These are phyloP conservation scores for Patiria pectinifera DNA, from an alignment of 53 echinoderm and acorn worm species.

Conservation along the genomic window DNA sequence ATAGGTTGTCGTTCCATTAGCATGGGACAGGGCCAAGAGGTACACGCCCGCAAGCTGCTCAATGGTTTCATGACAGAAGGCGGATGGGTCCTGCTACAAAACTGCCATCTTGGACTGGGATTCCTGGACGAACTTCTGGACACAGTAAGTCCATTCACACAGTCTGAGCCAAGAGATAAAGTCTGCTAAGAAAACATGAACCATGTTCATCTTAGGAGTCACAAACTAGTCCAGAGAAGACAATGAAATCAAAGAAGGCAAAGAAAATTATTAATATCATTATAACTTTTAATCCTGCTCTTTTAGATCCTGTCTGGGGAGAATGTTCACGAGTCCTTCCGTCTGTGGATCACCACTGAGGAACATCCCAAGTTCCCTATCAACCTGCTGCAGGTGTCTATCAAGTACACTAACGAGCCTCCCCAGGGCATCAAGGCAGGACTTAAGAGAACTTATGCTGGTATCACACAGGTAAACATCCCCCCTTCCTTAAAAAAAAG, in stretches of 20 bases:
- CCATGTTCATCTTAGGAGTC: not conserved
- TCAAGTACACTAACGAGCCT: conserved; percentile 99
- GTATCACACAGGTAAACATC: conserved; percentile 84
- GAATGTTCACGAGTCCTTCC: conserved; percentile 86
- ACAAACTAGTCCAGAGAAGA: not conserved
- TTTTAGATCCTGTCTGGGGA: conserved; percentile 63
- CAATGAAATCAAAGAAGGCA: not conserved
- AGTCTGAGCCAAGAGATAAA: too few species aligned
- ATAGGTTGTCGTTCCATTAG: conserved; percentile 96
- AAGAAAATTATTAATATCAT: not conserved
- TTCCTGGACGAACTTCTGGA: conserved; percentile 98
- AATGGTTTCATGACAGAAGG: conserved; percentile 88
- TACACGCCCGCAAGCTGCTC: conserved; percentile 88
- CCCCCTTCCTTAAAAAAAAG: not conserved
- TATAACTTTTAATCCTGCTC: not conserved
- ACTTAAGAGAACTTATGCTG: conserved; percentile 97
- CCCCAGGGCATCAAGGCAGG: conserved; percentile 99
- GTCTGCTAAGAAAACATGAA: not conserved
- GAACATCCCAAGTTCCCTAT: conserved; percentile 96
- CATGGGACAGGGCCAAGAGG: conserved; percentile 99
- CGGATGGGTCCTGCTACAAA: conserved; percentile 96
- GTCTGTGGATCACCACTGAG: conserved; percentile 97
- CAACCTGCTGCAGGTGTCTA: conserved; percentile 91
- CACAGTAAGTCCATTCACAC: conserved; percentile 69
- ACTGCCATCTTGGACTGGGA: conserved; percentile 97